Evolutionary conservation across 2,888 invertebrate species (phyloP).

Genomic region (Tenthredo mesomela): DNA sequence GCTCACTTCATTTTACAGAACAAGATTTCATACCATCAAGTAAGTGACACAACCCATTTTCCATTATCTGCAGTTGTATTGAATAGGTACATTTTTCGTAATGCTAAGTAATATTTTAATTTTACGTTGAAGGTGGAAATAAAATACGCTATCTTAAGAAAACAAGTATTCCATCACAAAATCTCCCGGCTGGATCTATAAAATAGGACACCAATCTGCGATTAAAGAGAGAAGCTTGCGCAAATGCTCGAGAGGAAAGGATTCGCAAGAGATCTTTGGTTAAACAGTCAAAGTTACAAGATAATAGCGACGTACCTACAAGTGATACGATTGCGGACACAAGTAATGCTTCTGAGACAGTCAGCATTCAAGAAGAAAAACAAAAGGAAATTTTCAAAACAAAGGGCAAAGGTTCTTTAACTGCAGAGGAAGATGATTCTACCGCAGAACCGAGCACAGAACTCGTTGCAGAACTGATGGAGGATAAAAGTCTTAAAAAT

Average conservation of each 20-base stretch:
- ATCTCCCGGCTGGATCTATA: not conserved
- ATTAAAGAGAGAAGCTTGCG: not conserved
- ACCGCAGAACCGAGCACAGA: not conserved
- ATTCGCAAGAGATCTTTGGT: not conserved
- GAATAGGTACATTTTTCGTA: not conserved
- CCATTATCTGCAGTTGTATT: not conserved
- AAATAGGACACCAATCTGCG: not conserved
- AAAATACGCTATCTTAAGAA: not conserved
- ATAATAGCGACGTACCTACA: not conserved
- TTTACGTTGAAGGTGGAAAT: not conserved
- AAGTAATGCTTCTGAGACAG: constrained; percentile 24
- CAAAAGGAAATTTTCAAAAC: not conserved
- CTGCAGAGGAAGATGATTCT: not conserved
- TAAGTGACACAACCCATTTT: not conserved
- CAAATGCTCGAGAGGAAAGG: not conserved
- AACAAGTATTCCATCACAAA: not conserved
- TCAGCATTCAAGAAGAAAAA: constrained; percentile 6
- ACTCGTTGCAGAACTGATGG: not conserved
- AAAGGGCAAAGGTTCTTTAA: not conserved
- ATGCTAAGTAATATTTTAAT: constrained; percentile 3
- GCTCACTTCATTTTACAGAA: constrained; percentile 52
- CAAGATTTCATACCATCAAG: constrained; percentile 16
- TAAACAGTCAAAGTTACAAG: not conserved
- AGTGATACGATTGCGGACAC: constrained; percentile 8
- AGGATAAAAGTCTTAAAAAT: not conserved